Conservation (phyloP, 2,797 vertebrate genomes). For the Anniella stebbinsi region DNA sequence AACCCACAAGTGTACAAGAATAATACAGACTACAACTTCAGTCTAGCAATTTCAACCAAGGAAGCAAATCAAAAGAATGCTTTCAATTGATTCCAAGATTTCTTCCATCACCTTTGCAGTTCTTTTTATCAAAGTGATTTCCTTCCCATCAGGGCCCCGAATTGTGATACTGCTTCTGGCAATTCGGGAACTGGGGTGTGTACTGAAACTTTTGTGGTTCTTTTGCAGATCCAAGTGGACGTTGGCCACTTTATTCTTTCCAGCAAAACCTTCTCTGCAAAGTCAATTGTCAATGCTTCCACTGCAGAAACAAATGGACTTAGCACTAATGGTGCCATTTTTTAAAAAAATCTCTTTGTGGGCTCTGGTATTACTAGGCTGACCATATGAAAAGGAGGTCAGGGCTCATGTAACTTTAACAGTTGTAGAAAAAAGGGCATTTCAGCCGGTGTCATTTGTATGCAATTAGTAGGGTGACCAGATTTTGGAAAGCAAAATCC, state of each 20-base stretch:
- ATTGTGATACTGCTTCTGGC: neutral
- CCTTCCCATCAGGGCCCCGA: neutral
- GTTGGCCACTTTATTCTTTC: neutral
- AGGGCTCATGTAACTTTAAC: no score
- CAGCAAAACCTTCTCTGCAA: slow-evolving; percentile 13
- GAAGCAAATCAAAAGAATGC: neutral
- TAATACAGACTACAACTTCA: neutral
- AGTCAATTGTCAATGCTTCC: slow-evolving; percentile 7
- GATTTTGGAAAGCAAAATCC: no score
- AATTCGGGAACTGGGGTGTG: neutral
- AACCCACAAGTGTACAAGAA: neutral
- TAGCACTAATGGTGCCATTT: neutral
- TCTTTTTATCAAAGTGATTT: neutral
- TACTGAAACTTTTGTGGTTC: neutral
- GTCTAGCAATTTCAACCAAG: neutral
- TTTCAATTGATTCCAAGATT: neutral
- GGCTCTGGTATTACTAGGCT: neutral
- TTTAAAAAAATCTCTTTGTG: neutral
- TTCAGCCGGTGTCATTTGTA: no score
- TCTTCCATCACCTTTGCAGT: neutral
- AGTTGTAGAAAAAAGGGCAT: no score
- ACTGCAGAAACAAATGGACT: slow-evolving; percentile 13
- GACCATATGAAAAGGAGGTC: no score
- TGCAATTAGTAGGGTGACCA: no score
- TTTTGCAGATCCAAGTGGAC: neutral